phyloP scores from a whole-genome alignment of 2,113 vertebrate species.

The Psophia crepitans region DNA sequence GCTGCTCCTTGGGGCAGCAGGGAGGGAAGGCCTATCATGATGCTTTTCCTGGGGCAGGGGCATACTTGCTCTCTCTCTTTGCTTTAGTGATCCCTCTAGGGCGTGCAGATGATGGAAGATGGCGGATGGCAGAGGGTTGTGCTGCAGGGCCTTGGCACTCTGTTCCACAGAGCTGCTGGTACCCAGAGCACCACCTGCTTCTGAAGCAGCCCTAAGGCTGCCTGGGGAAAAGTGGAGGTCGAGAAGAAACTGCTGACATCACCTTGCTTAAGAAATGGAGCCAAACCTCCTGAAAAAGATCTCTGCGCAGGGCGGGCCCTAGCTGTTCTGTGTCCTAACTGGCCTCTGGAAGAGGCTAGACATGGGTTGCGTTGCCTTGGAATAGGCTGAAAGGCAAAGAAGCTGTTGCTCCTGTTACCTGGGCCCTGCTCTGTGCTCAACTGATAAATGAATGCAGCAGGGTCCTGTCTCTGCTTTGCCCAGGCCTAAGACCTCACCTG shows the following conservation, averaged over 20 bases:
- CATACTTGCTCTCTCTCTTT: background rate
- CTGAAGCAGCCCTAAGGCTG: background rate
- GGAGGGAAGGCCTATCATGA: background rate
- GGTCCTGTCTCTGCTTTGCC: background rate
- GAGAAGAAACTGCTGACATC: background rate
- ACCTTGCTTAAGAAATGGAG: background rate
- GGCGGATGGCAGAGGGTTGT: background rate
- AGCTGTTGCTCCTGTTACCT: background rate
- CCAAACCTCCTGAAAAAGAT: background rate
- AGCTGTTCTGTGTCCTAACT: background rate
- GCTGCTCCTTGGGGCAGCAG: background rate
- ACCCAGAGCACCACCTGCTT: background rate
- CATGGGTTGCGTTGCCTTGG: background rate
- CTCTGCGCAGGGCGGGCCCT: rapidly evolving
- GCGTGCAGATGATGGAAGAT: background rate
- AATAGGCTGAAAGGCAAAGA: background rate
- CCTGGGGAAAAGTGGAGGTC: background rate
- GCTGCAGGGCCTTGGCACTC: background rate
- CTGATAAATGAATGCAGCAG: background rate
- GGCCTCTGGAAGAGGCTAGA: background rate
- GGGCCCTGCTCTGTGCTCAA: background rate
- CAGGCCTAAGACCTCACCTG: background rate
- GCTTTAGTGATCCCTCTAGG: background rate
- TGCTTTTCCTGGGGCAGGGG: background rate
- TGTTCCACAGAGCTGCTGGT: background rate